A percentile compares a stretch with the other conserved stretches of the same genome.
Conservation (phyloP, 2,888 invertebrate species). For the Cerceris ruficornis region DNA sequence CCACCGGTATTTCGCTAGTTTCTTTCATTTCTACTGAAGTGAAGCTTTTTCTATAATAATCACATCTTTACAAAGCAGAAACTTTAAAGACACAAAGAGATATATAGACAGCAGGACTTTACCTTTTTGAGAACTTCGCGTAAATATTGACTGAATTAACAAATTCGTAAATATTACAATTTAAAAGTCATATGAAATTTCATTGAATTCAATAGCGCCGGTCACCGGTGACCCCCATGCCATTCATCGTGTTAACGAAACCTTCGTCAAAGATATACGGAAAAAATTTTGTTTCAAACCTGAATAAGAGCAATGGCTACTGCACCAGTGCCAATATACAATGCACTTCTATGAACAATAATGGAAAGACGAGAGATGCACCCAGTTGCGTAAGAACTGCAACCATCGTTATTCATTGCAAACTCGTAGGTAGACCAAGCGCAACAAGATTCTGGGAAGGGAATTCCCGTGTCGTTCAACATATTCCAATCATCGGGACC, state of each 20-base stretch:
- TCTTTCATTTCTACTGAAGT: too few relatives aligned
- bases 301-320: constrained; percentile 91
- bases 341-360: constrained; percentile 87
- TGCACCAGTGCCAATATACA: constrained; percentile 89
- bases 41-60: too few relatives aligned
- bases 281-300: constrained; percentile 80
- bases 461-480: constrained; percentile 12
- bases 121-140: too few relatives aligned
- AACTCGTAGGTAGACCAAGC: constrained; percentile 69
- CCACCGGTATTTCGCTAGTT: too few relatives aligned
- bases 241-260: neutral
- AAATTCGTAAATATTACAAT: too few relatives aligned
- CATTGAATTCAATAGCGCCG: too few relatives aligned
- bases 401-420: neutral
- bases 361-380: constrained; percentile 85
- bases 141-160: too few relatives aligned
- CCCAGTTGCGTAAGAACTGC: constrained; percentile 81
- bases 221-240: too few relatives aligned
- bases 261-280: neutral
- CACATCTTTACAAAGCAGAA: too few relatives aligned
- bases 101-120: too few relatives aligned
- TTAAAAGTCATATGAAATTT: too few relatives aligned
- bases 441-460: constrained; percentile 86
- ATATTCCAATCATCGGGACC: constrained; percentile 80
- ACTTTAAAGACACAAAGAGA: too few relatives aligned